These are phyloP conservation scores for Orestias chungarensis DNA, from an alignment of 2,797 vertebrate species.

Conservation along the genomic window DNA sequence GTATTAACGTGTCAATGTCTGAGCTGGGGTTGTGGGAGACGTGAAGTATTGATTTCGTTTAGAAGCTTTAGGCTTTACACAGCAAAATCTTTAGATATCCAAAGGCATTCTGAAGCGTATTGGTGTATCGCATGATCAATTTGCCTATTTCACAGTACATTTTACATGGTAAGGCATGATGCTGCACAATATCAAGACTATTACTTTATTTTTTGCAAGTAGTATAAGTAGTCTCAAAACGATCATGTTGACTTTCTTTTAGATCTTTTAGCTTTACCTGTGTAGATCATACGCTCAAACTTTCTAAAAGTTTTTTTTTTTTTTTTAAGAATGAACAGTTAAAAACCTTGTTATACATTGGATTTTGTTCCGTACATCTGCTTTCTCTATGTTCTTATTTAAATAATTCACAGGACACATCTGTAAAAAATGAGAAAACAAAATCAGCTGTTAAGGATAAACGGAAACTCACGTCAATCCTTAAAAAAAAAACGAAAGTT, in stretches of 20 bases:
- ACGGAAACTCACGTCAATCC: slow-evolving; percentile 8
- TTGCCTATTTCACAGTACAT: neutral
- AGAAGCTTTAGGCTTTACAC: neutral
- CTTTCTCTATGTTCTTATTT: slow-evolving; percentile 9
- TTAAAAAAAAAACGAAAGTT: slow-evolving; percentile 1
- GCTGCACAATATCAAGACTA: no score
- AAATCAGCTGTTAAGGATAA: neutral
- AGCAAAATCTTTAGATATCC: neutral
- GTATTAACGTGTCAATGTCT: neutral
- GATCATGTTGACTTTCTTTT: neutral
- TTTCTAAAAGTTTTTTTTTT: no score
- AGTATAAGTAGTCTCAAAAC: neutral
- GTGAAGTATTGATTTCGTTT: neutral
- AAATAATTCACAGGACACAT: neutral
- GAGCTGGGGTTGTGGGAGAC: neutral
- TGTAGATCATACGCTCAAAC: neutral
- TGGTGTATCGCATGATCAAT: neutral
- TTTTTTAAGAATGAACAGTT: neutral
- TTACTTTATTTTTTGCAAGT: neutral
- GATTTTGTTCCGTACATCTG: slow-evolving; percentile 20
- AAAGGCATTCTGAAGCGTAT: neutral
- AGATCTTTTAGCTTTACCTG: no score
- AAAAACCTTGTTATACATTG: neutral
- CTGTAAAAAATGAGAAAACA: neutral
- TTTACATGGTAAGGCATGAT: no score